Base-by-base conservation (phyloP, 2,113 vertebrate genomes). In the Anolis carolinensis region DNA sequence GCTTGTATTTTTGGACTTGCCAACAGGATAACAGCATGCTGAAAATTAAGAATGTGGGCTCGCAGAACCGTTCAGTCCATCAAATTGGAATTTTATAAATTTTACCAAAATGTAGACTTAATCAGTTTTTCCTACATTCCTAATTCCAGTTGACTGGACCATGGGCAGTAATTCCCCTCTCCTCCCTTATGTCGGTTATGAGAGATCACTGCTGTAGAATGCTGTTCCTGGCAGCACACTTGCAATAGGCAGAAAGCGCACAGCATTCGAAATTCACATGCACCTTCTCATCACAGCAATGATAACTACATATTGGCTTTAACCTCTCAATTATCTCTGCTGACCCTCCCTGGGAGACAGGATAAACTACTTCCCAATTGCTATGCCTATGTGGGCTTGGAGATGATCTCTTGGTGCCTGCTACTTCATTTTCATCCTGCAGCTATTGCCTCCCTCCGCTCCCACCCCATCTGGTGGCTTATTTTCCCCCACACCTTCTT, bases 271-370 rank as follows among this genome's bases (percentile, higher is more conserved):
- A 91, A 79, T 87, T 90, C 88, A 90, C 91, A 84, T 6, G 16
- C 70, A 89, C 84, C 48, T 79, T 84, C 68, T 75, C 79, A 91
- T 87, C 75, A 83, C 23, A 39, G 3, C 34, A 62, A 52, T 76
- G 81, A 14, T 90, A 89, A 85, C 52, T 94, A 84, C 6, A 83
- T 44, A 80, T 79, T 63, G 71, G 83, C 68, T 85, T 88, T 84
- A 90, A 90, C 82, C 93, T 86, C 89, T 76, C 84, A 86, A 2
- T 93, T 89, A 82, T n/a, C 80, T 93, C 74, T 34, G 4, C n/a
- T 75, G 63, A 79, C 82, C 73, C 63, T 84, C 55, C n/a, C 52
- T 92, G 68, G 79, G n/a, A 76, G 50, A 70, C 62, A 85, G 8
- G 79, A 85, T 72, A 52, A 87, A 80, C 27, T 85, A 36, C 65